Evolutionary conservation across 37 sponge, comb jelly and placozoan species (phyloP).

Genomic region (Axinella damicornis): DNA sequence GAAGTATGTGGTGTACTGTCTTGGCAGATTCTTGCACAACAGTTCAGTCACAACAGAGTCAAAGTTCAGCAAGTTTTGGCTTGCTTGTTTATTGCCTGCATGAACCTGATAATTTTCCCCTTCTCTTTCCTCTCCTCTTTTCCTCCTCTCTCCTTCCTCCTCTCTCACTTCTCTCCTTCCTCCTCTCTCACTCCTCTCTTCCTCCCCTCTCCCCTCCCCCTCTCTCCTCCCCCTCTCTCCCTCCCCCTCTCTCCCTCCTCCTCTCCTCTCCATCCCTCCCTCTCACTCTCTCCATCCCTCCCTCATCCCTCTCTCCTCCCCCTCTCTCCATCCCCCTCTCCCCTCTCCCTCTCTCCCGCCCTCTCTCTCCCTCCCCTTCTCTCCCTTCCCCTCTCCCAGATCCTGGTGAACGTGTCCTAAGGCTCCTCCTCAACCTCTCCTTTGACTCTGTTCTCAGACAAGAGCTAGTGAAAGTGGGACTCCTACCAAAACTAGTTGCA

Average conservation of each 20-base stretch:
- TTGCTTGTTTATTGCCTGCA: too few species aligned
- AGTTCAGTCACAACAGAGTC: not conserved
- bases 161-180: not conserved
- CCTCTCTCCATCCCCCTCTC: not conserved
- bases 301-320: too few species aligned
- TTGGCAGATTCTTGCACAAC: too few species aligned
- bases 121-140: not conserved
- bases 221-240: not conserved
- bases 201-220: not conserved
- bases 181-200: not conserved
- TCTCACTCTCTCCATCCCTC: not conserved
- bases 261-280: not conserved
- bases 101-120: too few species aligned
- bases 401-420: conserved; percentile 82
- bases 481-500: conserved; percentile 84
- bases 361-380: not conserved
- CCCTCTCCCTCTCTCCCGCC: not conserved
- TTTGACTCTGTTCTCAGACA: conserved; percentile 85
- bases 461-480: conserved; percentile 85
- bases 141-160: not conserved
- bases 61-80: too few species aligned
- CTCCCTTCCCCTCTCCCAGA: conserved; percentile 25
- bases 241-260: not conserved
- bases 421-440: conserved; percentile 92
- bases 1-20: conserved; percentile 52